These are phyloP conservation scores for Andrena camellia DNA, from an alignment of 2,888 invertebrate species.

Conservation along the genomic window DNA sequence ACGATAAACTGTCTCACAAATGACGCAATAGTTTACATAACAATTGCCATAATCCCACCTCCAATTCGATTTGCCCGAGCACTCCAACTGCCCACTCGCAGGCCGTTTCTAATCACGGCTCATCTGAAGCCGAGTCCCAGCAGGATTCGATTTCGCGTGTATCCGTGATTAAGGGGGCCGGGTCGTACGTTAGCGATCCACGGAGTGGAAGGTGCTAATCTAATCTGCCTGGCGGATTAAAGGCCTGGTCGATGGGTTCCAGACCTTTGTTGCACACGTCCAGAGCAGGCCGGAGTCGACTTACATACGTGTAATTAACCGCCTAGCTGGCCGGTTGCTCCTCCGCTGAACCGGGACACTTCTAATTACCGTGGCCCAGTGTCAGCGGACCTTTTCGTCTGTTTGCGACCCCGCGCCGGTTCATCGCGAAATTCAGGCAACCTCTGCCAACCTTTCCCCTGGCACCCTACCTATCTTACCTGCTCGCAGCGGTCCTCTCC, in stretches of 20 bases:
- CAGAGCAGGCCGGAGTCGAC: slow-evolving; percentile 41
- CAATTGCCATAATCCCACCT: too few species aligned
- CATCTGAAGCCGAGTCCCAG: slow-evolving; percentile 19
- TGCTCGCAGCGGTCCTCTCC: slow-evolving; percentile 15
- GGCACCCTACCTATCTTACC: slow-evolving; percentile 1
- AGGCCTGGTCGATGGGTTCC: slow-evolving; percentile 58
- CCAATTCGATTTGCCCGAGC: not conserved
- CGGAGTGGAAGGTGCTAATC: slow-evolving; percentile 79
- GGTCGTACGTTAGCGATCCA: slow-evolving; percentile 67
- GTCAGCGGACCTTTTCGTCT: slow-evolving; percentile 73
- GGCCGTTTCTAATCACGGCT: slow-evolving; percentile 30
- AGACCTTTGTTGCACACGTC: slow-evolving; percentile 5
- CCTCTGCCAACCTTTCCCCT: slow-evolving; percentile 8
- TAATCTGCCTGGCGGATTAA: slow-evolving; percentile 79
- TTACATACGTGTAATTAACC: slow-evolving; percentile 79
- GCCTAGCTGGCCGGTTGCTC: slow-evolving; percentile 68
- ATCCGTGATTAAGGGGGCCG: slow-evolving; percentile 73
- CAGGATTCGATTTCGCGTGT: slow-evolving; percentile 60
- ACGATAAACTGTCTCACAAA: too few species aligned
- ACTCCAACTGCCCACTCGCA: not conserved
- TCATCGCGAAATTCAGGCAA: not conserved
- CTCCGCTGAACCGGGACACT: slow-evolving; percentile 73
- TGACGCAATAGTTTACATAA: too few species aligned
- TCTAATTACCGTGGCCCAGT: slow-evolving; percentile 77
- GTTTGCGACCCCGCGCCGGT: slow-evolving; percentile 61